These are phyloP conservation scores for Miltochrista miniata DNA, from an alignment of 2,888 invertebrate genomes.

Conservation along the genomic window DNA sequence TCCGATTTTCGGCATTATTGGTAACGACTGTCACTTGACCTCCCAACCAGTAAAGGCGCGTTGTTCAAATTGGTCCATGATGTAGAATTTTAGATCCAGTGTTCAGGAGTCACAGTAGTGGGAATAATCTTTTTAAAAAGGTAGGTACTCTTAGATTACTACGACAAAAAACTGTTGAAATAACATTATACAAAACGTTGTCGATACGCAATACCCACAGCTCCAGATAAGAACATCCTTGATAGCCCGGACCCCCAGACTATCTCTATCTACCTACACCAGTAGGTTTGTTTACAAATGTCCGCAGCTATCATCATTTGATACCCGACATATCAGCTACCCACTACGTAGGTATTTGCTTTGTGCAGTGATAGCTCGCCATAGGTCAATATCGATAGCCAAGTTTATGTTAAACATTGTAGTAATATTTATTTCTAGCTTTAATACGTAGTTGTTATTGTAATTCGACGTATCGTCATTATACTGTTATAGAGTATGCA, in stretches of 20 bases:
- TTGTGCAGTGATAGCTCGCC: constrained; percentile 24
- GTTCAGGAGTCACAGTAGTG: too few relatives aligned
- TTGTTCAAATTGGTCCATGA: too few relatives aligned
- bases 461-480: background rate
- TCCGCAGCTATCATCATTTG: constrained; percentile 6
- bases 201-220: constrained; percentile 2
- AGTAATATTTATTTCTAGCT: background rate
- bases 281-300: constrained; percentile 28
- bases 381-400: constrained; percentile 26
- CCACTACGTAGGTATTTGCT: constrained; percentile 9
- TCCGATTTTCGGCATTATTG: too few relatives aligned
- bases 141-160: background rate
- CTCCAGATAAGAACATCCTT: background rate
- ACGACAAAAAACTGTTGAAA: background rate
- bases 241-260: constrained; percentile 5
- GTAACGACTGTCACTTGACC: too few relatives aligned
- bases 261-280: constrained; percentile 18
- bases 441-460: background rate
- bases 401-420: constrained; percentile 2
- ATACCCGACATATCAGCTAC: constrained; percentile 14
- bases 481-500: background rate
- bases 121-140: too few relatives aligned
- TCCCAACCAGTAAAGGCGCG: too few relatives aligned
- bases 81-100: too few relatives aligned
- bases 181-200: background rate